Evolutionary conservation across 2,888 invertebrate genomes (phyloP).

Genomic region (Microplitis deprimator): DNA sequence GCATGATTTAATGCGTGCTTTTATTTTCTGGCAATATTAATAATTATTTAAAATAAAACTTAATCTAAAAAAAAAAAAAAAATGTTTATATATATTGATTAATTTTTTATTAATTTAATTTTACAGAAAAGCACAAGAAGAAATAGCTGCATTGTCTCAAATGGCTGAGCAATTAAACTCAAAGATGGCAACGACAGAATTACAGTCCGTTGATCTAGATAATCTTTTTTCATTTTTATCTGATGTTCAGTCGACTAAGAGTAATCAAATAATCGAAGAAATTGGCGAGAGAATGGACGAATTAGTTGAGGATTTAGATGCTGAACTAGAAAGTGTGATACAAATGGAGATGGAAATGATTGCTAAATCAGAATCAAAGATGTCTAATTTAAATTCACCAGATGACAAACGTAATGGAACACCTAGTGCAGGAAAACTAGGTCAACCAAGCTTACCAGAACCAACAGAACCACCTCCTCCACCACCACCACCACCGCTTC

Average conservation of each 20-base stretch:
- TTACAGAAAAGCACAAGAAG: slow-evolving; percentile 79
- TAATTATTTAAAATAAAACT: neutral
- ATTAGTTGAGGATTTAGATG: slow-evolving; percentile 85
- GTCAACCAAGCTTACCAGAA: slow-evolving; percentile 80
- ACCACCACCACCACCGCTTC: slow-evolving; percentile 75
- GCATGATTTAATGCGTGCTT: slow-evolving; percentile 13
- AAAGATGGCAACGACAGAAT: slow-evolving; percentile 73
- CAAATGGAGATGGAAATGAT: slow-evolving; percentile 75
- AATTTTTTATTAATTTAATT: neutral
- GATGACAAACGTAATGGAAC: slow-evolving; percentile 58
- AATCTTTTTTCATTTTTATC: slow-evolving; percentile 92
- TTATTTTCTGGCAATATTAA: slow-evolving; percentile 7
- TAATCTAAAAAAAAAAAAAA: neutral
- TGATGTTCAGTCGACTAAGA: slow-evolving; percentile 78
- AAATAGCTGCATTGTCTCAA: slow-evolving; percentile 80
- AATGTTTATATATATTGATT: no score
- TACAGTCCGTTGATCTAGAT: slow-evolving; percentile 88
- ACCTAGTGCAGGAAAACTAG: slow-evolving; percentile 64
- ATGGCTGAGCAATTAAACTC: slow-evolving; percentile 82
- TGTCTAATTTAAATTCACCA: slow-evolving; percentile 49
- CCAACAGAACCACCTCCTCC: slow-evolving; percentile 84
- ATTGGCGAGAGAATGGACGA: slow-evolving; percentile 89
- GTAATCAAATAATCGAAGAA: slow-evolving; percentile 82
- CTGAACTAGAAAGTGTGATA: slow-evolving; percentile 80
- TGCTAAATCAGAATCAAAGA: slow-evolving; percentile 54